Conservation (phyloP, 2,113 vertebrate species). For the Lepidiolamprologus cunningtoni region DNA sequence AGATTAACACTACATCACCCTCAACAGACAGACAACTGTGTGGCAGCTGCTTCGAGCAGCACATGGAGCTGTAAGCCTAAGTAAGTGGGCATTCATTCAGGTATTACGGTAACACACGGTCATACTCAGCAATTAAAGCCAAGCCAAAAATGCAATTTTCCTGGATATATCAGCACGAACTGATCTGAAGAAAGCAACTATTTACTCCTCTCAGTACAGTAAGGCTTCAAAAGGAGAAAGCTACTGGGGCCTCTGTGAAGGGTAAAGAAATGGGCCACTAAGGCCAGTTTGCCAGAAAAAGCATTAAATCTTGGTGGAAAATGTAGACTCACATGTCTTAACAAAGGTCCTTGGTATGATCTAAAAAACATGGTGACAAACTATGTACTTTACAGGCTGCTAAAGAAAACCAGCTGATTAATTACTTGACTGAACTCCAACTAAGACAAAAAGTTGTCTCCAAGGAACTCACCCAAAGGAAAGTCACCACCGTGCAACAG, state of each 20-base stretch:
- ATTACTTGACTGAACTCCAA: background rate
- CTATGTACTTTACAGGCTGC: background rate
- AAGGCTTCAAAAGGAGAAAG: background rate
- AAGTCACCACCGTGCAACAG: background rate
- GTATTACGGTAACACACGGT: background rate
- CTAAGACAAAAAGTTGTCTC: background rate
- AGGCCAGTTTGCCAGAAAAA: background rate
- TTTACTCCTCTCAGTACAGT: background rate
- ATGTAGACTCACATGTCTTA: background rate
- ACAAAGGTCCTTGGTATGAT: background rate
- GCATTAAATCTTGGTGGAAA: background rate
- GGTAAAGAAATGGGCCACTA: background rate
- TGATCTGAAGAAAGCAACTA: background rate
- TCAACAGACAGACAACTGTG: constrained; percentile 46
- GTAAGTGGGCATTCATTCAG: background rate
- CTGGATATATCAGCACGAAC: background rate
- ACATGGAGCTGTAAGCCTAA: background rate
- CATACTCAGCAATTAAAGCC: background rate
- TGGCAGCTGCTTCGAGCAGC: constrained; percentile 43
- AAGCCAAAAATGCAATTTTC: background rate
- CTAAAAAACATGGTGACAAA: background rate
- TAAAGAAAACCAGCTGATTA: background rate
- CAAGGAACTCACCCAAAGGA: background rate
- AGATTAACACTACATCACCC: constrained; percentile 53
- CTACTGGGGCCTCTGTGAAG: background rate